These are phyloP conservation scores for Epinephelus malabaricus DNA, from an alignment of 2,797 vertebrate species.

Conservation along the genomic window DNA sequence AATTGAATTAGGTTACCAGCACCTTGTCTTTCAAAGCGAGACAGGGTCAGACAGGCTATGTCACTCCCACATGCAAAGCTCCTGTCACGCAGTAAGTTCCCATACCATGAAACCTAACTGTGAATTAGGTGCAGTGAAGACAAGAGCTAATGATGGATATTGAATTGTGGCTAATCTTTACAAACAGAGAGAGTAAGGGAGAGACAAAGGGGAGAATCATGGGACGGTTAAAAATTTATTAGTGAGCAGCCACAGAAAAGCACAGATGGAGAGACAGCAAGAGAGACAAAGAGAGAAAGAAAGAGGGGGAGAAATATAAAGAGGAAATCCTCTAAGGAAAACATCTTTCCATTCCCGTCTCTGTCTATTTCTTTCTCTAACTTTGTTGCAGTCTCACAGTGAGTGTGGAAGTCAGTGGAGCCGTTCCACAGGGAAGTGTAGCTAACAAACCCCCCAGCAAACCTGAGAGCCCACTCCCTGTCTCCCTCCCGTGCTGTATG, in stretches of 20 bases:
- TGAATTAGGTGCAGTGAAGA: slow-evolving; percentile 19
- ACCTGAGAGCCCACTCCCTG: slow-evolving; percentile 29
- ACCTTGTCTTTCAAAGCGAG: slow-evolving; percentile 39
- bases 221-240: slow-evolving; percentile 72
- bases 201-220: slow-evolving; percentile 48
- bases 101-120: slow-evolving; percentile 19
- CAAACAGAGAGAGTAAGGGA: slow-evolving; percentile 47
- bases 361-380: slow-evolving; percentile 55
- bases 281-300: slow-evolving; percentile 46
- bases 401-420: slow-evolving; percentile 66
- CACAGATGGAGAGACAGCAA: slow-evolving; percentile 53
- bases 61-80: slow-evolving; percentile 27
- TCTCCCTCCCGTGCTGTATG: slow-evolving; percentile 31
- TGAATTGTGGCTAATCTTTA: slow-evolving; percentile 62
- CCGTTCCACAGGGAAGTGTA: slow-evolving; percentile 65
- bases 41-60: slow-evolving; percentile 22
- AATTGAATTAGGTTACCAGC: slow-evolving; percentile 49
- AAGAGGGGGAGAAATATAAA: slow-evolving; percentile 55
- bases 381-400: slow-evolving; percentile 64
- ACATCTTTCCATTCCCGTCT: slow-evolving; percentile 62
- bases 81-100: neutral
- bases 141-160: slow-evolving; percentile 43
- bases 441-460: slow-evolving; percentile 55
- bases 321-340: slow-evolving; percentile 62
- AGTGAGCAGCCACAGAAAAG: slow-evolving; percentile 58